Conservation (phyloP, 92 coral and sea anemone species). For the Ricordea florida region DNA sequence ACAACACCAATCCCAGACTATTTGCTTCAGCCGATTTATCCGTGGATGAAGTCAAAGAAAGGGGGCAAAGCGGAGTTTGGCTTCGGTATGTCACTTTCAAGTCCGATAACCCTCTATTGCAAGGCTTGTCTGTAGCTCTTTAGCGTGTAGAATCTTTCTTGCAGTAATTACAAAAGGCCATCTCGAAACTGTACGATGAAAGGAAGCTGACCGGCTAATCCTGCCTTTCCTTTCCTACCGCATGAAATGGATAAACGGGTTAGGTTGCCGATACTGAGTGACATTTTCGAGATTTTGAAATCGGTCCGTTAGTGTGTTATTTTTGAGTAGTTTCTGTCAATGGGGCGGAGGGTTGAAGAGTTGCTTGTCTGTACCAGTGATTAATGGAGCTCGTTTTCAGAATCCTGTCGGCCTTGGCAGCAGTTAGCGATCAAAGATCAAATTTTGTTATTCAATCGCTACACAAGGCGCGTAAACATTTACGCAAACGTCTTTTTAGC, state of each 20-base stretch:
- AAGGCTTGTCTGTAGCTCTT: constrained; percentile 9
- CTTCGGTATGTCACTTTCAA: constrained; percentile 42
- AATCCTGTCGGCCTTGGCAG: not conserved
- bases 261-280: constrained; percentile 23
- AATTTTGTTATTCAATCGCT: constrained; percentile 5
- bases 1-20: constrained; percentile 68
- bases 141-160: no score
- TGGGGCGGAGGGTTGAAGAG: constrained; percentile 33
- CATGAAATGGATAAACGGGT: not conserved
- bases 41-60: constrained; percentile 98
- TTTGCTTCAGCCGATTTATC: constrained; percentile 88
- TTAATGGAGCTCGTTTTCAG: constrained; percentile 29
- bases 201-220: constrained; percentile 20
- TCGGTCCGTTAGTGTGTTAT: constrained; percentile 7
- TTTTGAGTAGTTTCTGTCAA: constrained; percentile 25
- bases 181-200: not conserved
- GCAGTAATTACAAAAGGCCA: no score
- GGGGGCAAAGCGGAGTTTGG: constrained; percentile 76
- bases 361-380: constrained; percentile 24
- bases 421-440: constrained; percentile 7
- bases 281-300: constrained; percentile 20
- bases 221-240: not conserved
- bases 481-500: constrained; percentile 16
- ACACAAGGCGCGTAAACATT: not conserved
- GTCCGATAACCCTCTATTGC: constrained; percentile 17